Evolutionary conservation across 2,113 vertebrate genomes (phyloP), one percentile per base, ranked within the genome.

Genomic region (Limanda limanda): DNA sequence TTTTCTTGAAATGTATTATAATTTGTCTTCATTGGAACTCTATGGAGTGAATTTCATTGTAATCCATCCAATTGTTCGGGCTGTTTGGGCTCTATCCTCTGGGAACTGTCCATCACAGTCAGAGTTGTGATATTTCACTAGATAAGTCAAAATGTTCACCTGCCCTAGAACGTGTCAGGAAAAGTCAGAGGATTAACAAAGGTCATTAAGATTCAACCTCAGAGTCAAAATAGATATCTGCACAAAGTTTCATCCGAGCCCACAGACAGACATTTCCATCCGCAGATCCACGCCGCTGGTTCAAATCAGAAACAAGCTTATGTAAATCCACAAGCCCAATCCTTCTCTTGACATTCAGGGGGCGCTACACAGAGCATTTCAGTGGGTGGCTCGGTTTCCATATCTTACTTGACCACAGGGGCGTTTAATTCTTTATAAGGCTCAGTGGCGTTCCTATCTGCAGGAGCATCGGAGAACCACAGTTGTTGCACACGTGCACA

Each of bases 381-480:
- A 47, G 27, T 15, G 59, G 52, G n/a, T 31, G 58, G 42, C n/a
- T 69, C 24, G 1, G 14, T 74, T 62, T 76, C 40, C 24, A 12
- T 58, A 54, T 70, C 60, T 78, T 40, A 45, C 75, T 71, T 45
- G 35, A 68, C 62, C 82, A 70, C 40, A 67, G 68, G 68, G 59
- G 76, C 14, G 24, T 64, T 82, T 1, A 61, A 55, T 76, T 76
- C 75, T 77, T 69, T 35, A 70, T 54, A 48, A 31, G 64, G 68
- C 68, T 70, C 42, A 45, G 60, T 40, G 56, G 65, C 4, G 48
- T 84, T 81, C 42, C 57, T 56, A 51, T 58, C 68, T 58, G 69
- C 37, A 66, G 24, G 2, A 62, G 15, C 52, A 65, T 42, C 0
- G 31, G 35, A 31, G 47, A 51, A 42, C 24, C 56, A 45, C 3